Base-by-base conservation (phyloP, 2,888 invertebrate species). In the Drosophila kuntzei region DNA sequence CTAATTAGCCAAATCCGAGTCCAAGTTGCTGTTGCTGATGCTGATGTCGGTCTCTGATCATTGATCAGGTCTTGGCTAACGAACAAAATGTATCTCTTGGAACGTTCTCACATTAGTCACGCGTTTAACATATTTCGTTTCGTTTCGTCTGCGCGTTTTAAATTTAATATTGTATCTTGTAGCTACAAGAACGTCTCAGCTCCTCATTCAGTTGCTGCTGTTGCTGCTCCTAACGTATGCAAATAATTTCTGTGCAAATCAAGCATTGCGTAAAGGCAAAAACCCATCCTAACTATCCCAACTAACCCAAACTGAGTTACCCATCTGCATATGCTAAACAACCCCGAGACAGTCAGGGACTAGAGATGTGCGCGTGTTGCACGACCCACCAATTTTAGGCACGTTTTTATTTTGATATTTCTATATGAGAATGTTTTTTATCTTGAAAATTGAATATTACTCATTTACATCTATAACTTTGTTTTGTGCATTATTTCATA, bases 101-200 rank as follows among this genome's bases (percentile, higher is more conserved):
- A 79, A 85, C 87, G 89, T 86, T 86, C 86, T 86, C 86, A 86
- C 86, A 89, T 86, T 86, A 86, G 89, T 89, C 86, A 86, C 89
- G 89, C 89, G 83, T 78, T 89, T 88, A 87, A 88, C 89, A 86
- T 86, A 83, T 83, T 83, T 83, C 83, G 83, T 83, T 82, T 80
- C 89, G 81, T 85, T 70, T 83, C 65, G 71, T 65, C 67, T 55
- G 80, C 60, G 80, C 71, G 84, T 87, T 71, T 87, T 87, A 72
- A 80, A 78, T 89, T 84, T 84, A 81, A 84, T 84, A 84, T 78
- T 75, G 79, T 87, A 89, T 87, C 87, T 84, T 68, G 74, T 64
- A 79, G 75, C 50, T 74, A 70, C 75, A 50, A 37, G 25, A 59
- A 29, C 37, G 34, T 41, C 27, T 37, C 27, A 29, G 61, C 54